Conservation (phyloP, 2,113 vertebrate genomes). For the Circaetus cinerascens region DNA sequence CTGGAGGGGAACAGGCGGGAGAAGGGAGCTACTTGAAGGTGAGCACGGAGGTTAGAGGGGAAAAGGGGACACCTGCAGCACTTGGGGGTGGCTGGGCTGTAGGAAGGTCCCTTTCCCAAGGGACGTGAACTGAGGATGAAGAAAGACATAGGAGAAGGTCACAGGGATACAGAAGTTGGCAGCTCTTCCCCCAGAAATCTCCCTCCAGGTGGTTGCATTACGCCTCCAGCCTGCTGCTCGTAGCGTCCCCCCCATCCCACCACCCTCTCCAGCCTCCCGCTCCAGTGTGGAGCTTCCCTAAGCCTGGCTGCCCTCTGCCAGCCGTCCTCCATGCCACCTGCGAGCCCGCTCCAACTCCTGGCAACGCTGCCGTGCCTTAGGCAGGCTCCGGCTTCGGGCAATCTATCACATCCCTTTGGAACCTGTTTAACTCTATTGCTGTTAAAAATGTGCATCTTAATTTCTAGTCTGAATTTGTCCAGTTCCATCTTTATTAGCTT, state of each 20-base stretch:
- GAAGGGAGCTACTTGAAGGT: not conserved
- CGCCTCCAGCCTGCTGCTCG: not conserved
- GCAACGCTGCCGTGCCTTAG: rapidly evolving
- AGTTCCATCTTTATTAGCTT: slow-evolving; percentile 22
- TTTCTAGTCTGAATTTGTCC: slow-evolving; percentile 36
- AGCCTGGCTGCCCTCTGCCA: not conserved
- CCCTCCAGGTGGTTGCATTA: not conserved
- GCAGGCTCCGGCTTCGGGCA: not conserved
- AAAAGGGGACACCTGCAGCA: not conserved
- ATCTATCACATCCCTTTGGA: not conserved
- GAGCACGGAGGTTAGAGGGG: not conserved
- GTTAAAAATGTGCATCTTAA: not conserved
- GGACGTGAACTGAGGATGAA: not conserved
- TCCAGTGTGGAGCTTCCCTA: not conserved
- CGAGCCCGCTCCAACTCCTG: rapidly evolving
- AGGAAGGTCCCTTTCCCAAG: not conserved
- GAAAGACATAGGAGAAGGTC: not conserved
- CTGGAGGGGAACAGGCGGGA: not conserved
- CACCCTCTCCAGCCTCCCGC: not conserved
- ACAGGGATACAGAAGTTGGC: not conserved
- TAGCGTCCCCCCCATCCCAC: rapidly evolving
- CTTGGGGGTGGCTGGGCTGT: not conserved
- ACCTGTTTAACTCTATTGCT: not conserved
- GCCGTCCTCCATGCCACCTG: not conserved
- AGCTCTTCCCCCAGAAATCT: not conserved